Evolutionary conservation across 2,113 vertebrate genomes (phyloP).

Genomic region (Daubentonia madagascariensis): DNA sequence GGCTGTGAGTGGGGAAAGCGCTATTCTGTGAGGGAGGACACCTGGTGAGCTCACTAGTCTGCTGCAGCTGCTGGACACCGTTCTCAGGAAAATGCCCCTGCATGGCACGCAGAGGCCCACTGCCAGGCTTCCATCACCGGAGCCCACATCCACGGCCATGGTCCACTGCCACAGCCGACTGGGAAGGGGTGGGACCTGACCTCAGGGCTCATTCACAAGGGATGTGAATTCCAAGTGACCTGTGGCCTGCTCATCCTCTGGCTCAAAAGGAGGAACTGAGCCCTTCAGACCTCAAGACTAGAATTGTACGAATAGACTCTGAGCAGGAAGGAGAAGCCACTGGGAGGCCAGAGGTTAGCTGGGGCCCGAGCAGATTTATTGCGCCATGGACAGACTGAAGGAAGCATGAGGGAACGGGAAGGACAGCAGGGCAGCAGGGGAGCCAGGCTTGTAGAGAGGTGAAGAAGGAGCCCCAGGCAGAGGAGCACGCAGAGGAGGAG

Average conservation of each 20-base stretch:
- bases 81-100: neutral
- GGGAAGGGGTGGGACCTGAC: neutral
- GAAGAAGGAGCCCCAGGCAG: neutral
- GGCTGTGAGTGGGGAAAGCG: neutral
- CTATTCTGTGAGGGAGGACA: rapidly evolving
- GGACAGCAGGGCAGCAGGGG: too few relatives aligned
- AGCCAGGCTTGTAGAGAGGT: rapidly evolving
- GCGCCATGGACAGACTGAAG: neutral
- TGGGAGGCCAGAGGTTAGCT: neutral
- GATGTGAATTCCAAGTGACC: neutral
- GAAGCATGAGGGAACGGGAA: neutral
- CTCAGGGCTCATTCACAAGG: neutral
- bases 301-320: neutral
- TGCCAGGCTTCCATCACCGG: rapidly evolving
- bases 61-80: neutral
- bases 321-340: neutral
- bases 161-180: neutral
- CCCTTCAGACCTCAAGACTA: neutral
- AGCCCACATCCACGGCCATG: neutral
- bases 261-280: neutral
- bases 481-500: too few relatives aligned
- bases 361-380: neutral
- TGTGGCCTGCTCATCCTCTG: neutral
- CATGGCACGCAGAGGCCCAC: rapidly evolving
- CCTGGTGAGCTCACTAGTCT: neutral